A percentile compares a stretch with the other conserved stretches of the same genome.
phyloP scores from a whole-genome alignment of 2,113 vertebrate genomes.

The Hyaena hyaena region DNA sequence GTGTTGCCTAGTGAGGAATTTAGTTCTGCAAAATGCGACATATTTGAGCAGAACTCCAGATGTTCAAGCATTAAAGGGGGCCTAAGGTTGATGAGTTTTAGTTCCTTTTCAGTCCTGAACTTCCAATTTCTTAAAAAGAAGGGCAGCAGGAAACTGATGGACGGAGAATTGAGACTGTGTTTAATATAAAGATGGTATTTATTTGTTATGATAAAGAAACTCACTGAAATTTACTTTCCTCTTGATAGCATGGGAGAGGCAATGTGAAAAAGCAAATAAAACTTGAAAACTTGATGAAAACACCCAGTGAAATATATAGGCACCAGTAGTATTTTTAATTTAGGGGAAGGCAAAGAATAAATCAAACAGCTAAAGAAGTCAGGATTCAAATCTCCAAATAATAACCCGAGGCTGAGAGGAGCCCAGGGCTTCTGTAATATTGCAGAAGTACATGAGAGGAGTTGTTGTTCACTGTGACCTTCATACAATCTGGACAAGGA shows the following conservation, averaged over 20 bases:
- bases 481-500: conserved; percentile 67
- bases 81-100: not conserved
- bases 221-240: conserved; percentile 13
- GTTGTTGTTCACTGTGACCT: conserved; percentile 69
- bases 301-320: conserved; percentile 9
- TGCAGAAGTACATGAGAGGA: conserved; percentile 47
- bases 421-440: conserved; percentile 44
- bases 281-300: conserved; percentile 61
- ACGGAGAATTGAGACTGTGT: not conserved
- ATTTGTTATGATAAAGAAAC: conserved; percentile 59
- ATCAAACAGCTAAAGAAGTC: conserved; percentile 67
- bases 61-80: not conserved
- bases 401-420: conserved; percentile 51
- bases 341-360: conserved; percentile 64
- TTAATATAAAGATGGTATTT: conserved; percentile 32
- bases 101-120: not conserved
- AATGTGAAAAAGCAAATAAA: conserved; percentile 52
- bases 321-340: conserved; percentile 52
- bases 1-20: conserved; percentile 35
- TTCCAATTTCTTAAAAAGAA: conserved; percentile 33
- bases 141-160: not conserved
- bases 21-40: not conserved
- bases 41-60: conserved; percentile 26
- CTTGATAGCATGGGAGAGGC: conserved; percentile 2
- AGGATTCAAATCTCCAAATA: conserved; percentile 71